Percentiles rank a stretch among this genome's conserved stretches.
Conservation (phyloP, 1,140 invertebrate genomes). For the Trichonephila inaurata region DNA sequence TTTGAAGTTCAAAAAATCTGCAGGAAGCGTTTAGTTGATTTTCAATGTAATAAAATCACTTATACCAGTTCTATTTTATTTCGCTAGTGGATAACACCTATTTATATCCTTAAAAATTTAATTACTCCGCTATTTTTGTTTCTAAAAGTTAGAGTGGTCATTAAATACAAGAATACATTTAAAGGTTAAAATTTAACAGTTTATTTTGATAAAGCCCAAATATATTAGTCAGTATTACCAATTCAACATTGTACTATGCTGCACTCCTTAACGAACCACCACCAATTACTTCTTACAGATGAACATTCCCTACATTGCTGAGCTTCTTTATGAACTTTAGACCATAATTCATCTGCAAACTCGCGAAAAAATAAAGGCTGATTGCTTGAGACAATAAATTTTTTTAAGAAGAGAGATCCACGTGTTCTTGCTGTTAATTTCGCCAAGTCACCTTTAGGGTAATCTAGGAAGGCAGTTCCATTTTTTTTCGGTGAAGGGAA, state of each 20-base stretch:
- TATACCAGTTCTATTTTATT: too few species aligned
- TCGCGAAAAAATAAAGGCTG: conserved; percentile 35
- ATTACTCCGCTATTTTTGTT: too few species aligned
- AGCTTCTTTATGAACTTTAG: conserved; percentile 60
- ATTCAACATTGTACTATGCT: conserved; percentile 29
- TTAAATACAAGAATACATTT: too few species aligned
- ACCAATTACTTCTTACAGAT: conserved; percentile 36
- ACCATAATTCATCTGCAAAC: conserved; percentile 55
- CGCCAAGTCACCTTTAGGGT: conserved; percentile 51
- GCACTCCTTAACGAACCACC: conserved; percentile 41
- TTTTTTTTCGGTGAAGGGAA: conserved; percentile 54
- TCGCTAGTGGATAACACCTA: too few species aligned
- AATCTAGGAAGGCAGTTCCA: conserved; percentile 37
- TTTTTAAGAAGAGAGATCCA: conserved; percentile 66
- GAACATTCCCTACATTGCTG: conserved; percentile 43
- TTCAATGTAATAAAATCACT: too few species aligned
- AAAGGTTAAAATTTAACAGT: too few species aligned
- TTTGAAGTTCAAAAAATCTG: too few species aligned
- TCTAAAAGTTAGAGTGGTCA: too few species aligned
- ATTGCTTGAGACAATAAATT: conserved; percentile 19
- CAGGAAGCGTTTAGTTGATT: too few species aligned
- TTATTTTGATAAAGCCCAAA: too few species aligned
- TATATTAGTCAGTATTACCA: too few species aligned
- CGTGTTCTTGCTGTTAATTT: conserved; percentile 65
- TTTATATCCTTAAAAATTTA: too few species aligned